These are phyloP conservation scores for Apis dorsata DNA, from an alignment of 1,140 invertebrate species.

Conservation along the genomic window DNA sequence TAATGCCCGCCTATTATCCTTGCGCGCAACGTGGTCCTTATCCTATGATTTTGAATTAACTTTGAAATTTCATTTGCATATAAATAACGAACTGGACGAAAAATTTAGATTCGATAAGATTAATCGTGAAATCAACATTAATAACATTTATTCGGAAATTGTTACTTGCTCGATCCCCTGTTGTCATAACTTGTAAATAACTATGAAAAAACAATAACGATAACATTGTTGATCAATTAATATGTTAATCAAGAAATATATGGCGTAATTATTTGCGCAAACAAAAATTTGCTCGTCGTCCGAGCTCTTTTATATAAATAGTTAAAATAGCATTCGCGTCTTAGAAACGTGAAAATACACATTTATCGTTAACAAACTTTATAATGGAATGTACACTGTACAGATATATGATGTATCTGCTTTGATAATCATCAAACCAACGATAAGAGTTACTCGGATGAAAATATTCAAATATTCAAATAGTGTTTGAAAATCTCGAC, in stretches of 20 bases:
- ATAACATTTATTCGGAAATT: not conserved
- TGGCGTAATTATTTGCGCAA: not conserved
- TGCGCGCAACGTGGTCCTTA: no score
- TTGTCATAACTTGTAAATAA: not conserved
- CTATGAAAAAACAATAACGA: not conserved
- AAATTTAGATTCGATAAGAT: no score
- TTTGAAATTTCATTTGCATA: no score
- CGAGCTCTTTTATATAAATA: not conserved
- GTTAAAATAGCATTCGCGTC: not conserved
- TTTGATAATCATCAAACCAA: not conserved
- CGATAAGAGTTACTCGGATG: not conserved
- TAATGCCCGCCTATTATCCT: not conserved
- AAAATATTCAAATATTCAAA: not conserved
- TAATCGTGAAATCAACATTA: no score
- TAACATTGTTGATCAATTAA: not conserved
- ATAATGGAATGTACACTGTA: not conserved
- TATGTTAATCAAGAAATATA: not conserved
- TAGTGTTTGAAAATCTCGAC: no score
- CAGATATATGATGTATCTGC: not conserved
- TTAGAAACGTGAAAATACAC: slow-evolving; percentile 8
- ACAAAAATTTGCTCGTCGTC: not conserved
- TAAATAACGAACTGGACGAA: no score
- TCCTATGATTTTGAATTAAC: no score
- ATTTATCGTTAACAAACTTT: slow-evolving; percentile 5
- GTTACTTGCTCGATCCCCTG: not conserved